Base-by-base conservation (phyloP, 2,113 vertebrate species). In the Clarias macrocephalus region DNA sequence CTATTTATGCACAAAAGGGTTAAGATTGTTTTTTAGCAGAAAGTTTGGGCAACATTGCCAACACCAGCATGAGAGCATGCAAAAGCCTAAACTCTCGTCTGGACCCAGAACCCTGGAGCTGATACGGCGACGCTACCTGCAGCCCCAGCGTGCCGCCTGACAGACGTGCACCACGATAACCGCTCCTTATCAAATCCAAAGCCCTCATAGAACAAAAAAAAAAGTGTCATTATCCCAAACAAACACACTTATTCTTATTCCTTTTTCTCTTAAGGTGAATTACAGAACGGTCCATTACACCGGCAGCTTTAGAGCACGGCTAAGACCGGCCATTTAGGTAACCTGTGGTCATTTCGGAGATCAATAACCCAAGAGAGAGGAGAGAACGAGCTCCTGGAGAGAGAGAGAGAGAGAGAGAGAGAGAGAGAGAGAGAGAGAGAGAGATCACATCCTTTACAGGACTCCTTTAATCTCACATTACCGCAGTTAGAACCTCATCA, bases 401-500 rank as follows among this genome's bases (percentile, higher is more conserved):
- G 25, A 83, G 76, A 68, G 48, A 48, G 48, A 48, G 48, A 48
- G 42, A 48, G 42, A 48, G 42, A 48, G 42, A 48, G 42, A 48
- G 42, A 48, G 42, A 48, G 42, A 48, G 42, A 48, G 42, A 42
- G 42, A 42, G 48, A 48, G 62, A 75, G 62, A 30, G 25, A 83
- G 76, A 68, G 76, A 80, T 86, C 68, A 76, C 70, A 66, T 66
- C 70, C 72, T 77, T 56, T 65, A 76, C 54, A 79, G 16, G 42
- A 68, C 33, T 80, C 76, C 77, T 88, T 80, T 80, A 56, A 54
- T 52, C 28, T 73, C 42, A 37, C 75, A 33, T 63, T 81, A 60
- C 66, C 37, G 56, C n/a, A 75, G 42, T 28, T 57, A 52, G 76
- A 77, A 62, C 48, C 33, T 81, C 63, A 81, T 30, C 65, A 79